These are phyloP conservation scores for Erebia aethiops DNA, from an alignment of 2,888 invertebrate genomes.

Conservation along the genomic window DNA sequence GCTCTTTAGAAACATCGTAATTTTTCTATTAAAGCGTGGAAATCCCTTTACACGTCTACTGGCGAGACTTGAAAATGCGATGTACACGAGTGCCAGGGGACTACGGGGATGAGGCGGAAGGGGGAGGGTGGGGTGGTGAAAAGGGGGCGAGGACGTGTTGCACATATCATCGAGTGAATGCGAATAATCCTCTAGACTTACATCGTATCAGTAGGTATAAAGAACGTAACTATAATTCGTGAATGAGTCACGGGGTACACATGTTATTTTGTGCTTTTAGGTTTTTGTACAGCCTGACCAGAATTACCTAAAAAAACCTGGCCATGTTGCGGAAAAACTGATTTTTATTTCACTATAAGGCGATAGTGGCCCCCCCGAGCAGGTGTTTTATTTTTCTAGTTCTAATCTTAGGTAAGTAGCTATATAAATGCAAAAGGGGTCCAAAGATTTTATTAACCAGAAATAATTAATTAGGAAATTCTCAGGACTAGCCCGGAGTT, in stretches of 20 bases:
- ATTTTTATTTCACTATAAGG: too few relatives aligned
- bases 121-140: constrained; percentile 12
- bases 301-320: too few relatives aligned
- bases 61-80: constrained; percentile 38
- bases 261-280: not conserved
- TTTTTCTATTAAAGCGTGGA: constrained; percentile 40
- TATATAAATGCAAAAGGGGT: too few relatives aligned
- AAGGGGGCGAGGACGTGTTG: constrained; percentile 29
- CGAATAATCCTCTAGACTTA: constrained; percentile 35
- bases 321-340: too few relatives aligned
- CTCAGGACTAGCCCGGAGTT: too few relatives aligned
- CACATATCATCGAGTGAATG: constrained; percentile 22
- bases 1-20: constrained; percentile 4
- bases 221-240: not conserved
- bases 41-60: constrained; percentile 36
- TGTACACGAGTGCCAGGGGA: constrained; percentile 22
- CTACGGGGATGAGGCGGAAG: not conserved
- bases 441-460: too few relatives aligned
- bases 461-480: too few relatives aligned
- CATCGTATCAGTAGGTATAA: constrained; percentile 5
- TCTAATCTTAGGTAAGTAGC: too few relatives aligned
- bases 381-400: too few relatives aligned
- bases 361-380: too few relatives aligned
- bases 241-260: not conserved
- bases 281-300: too few relatives aligned